Evolutionary conservation across 1,140 invertebrate species (phyloP).

Genomic region (Anadara kagoshimensis): DNA sequence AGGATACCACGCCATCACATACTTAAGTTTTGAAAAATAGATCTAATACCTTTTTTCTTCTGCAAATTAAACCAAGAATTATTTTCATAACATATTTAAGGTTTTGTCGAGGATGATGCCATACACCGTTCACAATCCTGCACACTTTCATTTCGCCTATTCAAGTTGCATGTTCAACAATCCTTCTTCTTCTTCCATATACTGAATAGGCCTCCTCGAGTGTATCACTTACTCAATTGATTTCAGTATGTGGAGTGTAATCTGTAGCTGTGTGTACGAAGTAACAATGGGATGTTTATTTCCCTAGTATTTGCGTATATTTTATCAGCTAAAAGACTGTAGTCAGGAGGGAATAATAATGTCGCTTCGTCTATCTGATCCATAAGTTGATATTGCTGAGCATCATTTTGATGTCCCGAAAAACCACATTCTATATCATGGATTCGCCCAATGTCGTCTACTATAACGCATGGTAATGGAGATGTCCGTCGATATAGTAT

Average conservation of each 20-base stretch:
- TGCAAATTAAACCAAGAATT: not conserved
- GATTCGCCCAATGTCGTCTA: conserved; percentile 1
- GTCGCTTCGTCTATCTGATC: too few species aligned
- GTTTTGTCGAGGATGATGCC: not conserved
- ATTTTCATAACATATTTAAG: not conserved
- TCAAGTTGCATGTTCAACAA: not conserved
- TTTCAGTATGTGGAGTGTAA: not conserved
- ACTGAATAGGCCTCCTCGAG: not conserved
- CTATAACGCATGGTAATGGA: conserved; percentile 6
- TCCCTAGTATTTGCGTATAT: conserved; percentile 15
- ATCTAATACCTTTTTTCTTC: too few species aligned
- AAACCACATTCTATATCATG: conserved; percentile 8
- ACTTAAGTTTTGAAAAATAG: too few species aligned
- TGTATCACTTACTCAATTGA: not conserved
- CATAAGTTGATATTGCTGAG: not conserved
- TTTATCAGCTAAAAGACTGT: not conserved
- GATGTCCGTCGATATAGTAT: conserved; percentile 14
- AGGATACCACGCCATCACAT: too few species aligned
- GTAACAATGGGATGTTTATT: conserved; percentile 3
- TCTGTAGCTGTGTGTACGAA: not conserved
- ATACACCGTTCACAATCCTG: not conserved
- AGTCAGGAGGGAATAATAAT: conserved; percentile 1
- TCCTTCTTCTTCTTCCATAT: too few species aligned
- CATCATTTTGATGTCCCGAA: conserved; percentile 10
- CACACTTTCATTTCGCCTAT: not conserved